These are phyloP conservation scores for Darevskia mixta DNA, from an alignment of 2,797 vertebrate genomes.

Conservation along the genomic window DNA sequence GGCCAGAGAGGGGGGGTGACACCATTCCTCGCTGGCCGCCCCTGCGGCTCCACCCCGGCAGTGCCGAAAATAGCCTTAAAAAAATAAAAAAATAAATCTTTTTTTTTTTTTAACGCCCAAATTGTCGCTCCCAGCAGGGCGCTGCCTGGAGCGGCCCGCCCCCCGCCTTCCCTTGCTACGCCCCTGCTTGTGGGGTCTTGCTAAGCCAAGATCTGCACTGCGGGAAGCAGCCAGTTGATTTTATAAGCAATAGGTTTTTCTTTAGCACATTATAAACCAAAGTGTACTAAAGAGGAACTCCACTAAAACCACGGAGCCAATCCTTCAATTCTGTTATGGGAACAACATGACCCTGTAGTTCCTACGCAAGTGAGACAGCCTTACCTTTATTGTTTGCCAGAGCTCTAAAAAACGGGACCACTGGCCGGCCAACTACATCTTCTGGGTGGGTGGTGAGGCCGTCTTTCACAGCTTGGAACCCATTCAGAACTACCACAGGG, in stretches of 20 bases:
- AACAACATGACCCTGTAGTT: neutral
- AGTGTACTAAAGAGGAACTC: neutral
- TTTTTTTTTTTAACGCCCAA: too few species aligned
- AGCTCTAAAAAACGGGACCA: slow-evolving; percentile 31
- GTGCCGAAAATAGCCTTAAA: too few species aligned
- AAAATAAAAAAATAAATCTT: too few species aligned
- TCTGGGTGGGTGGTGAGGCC: slow-evolving; percentile 56
- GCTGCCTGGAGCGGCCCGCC: too few species aligned
- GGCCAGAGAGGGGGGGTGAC: too few species aligned
- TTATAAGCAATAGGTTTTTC: neutral
- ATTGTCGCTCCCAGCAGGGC: too few species aligned
- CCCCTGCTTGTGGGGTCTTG: too few species aligned
- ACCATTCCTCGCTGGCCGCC: too few species aligned
- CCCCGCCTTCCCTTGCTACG: too few species aligned
- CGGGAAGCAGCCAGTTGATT: neutral
- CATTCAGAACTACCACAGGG: slow-evolving; percentile 38
- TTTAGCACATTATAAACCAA: neutral
- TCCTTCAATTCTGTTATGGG: neutral
- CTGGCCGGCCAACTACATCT: slow-evolving; percentile 43
- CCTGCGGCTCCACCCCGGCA: too few species aligned
- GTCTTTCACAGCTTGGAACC: slow-evolving; percentile 50
- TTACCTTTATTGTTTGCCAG: slow-evolving; percentile 52
- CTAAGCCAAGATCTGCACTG: too few species aligned
- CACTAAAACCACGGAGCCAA: neutral
- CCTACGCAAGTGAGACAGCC: too few species aligned